Evolutionary conservation across 2,888 invertebrate species (phyloP).

Genomic region (Eucera pruinosa): DNA sequence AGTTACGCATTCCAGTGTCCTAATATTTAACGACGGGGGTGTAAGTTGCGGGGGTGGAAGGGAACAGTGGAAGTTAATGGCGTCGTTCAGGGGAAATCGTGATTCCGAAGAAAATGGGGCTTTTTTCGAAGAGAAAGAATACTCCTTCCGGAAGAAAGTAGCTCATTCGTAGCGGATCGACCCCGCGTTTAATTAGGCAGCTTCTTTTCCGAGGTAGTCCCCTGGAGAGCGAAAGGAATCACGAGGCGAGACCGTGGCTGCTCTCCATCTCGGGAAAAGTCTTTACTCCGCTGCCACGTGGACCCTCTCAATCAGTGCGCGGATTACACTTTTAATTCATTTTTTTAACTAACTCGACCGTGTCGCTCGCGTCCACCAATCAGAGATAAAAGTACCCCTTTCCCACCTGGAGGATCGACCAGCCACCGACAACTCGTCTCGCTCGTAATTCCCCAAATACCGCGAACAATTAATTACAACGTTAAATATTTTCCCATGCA

Average conservation of each 20-base stretch:
- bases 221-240: constrained; percentile 80
- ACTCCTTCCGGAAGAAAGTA: constrained; percentile 69
- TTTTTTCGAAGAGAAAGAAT: constrained; percentile 51
- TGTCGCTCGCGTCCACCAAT: constrained; percentile 62
- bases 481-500: constrained; percentile 34
- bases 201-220: constrained; percentile 78
- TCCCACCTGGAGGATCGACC: constrained; percentile 30
- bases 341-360: constrained; percentile 76
- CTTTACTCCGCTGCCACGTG: constrained; percentile 44
- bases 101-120: constrained; percentile 54
- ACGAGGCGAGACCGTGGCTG: constrained; percentile 78
- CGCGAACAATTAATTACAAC: constrained; percentile 31
- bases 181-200: constrained; percentile 83
- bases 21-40: too few species aligned
- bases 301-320: constrained; percentile 79
- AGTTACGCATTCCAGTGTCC: too few species aligned
- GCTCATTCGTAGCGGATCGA: constrained; percentile 71
- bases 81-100: constrained; percentile 50
- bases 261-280: constrained; percentile 63
- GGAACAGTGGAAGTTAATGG: constrained; percentile 58
- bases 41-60: too few species aligned
- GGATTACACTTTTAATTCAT: constrained; percentile 82
- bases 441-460: constrained; percentile 37
- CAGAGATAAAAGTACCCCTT: constrained; percentile 44
- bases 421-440: constrained; percentile 43